Conservation (phyloP, 2,888 invertebrate species). For the Euplexia lucipara region DNA sequence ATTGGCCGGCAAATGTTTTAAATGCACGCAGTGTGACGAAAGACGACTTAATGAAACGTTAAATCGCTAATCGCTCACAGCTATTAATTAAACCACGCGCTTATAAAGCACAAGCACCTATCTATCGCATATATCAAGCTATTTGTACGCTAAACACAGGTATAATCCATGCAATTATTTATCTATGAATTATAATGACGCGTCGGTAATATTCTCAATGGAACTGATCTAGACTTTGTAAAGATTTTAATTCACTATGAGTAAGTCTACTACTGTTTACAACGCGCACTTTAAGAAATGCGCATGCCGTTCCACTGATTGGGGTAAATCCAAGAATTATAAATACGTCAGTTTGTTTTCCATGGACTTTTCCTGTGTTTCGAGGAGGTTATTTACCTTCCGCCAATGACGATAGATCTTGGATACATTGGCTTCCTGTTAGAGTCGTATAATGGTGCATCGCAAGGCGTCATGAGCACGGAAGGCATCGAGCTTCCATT, state of each 20-base stretch:
- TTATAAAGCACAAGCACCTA: not conserved
- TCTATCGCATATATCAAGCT: constrained; percentile 1
- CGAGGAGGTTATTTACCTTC: constrained; percentile 46
- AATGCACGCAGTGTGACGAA: not conserved
- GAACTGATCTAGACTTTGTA: constrained; percentile 33
- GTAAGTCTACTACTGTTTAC: constrained; percentile 50
- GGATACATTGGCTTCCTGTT: constrained; percentile 11
- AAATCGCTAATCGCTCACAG: not conserved
- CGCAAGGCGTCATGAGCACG: constrained; percentile 2
- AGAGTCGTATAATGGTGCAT: not conserved
- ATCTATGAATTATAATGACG: constrained; percentile 55
- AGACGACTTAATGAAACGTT: not conserved
- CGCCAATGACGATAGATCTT: constrained; percentile 2
- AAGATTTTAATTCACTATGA: constrained; percentile 49
- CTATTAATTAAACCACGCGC: not conserved
- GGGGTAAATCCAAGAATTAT: constrained; percentile 36
- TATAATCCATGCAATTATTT: constrained; percentile 50
- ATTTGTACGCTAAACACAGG: constrained; percentile 40
- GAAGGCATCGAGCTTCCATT: constrained; percentile 26
- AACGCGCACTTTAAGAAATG: constrained; percentile 24
- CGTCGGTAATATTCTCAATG: constrained; percentile 49
- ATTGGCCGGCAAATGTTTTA: constrained; percentile 7
- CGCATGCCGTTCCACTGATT: constrained; percentile 28
- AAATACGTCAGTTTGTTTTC: constrained; percentile 38
- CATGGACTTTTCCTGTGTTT: constrained; percentile 35